Percentiles rank a stretch among this genome's conserved stretches.
phyloP scores from a whole-genome alignment of 1,140 invertebrate species.

The Acromyrmex echinatior region DNA sequence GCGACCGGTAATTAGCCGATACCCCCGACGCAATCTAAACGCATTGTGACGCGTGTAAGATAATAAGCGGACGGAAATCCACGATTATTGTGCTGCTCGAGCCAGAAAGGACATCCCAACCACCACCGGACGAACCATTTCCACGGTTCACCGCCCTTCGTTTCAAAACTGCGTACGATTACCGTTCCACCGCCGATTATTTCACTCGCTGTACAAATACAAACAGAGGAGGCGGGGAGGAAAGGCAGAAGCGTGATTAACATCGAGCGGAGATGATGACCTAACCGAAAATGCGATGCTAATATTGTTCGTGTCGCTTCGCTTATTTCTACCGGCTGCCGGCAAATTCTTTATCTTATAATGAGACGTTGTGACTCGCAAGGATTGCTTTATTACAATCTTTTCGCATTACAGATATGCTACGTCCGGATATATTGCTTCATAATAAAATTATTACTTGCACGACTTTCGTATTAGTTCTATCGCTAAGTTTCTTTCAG shows the following conservation, averaged over 20 bases:
- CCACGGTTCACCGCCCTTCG: slow-evolving; percentile 83
- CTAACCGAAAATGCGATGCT: slow-evolving; percentile 55
- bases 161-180: slow-evolving; percentile 79
- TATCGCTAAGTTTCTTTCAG: neutral
- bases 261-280: slow-evolving; percentile 52
- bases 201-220: slow-evolving; percentile 61
- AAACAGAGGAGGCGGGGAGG: neutral
- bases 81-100: slow-evolving; percentile 84
- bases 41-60: slow-evolving; percentile 79
- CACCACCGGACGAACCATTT: slow-evolving; percentile 85
- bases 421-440: neutral
- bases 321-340: neutral
- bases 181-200: slow-evolving; percentile 73
- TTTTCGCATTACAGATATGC: neutral
- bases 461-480: neutral
- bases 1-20: slow-evolving; percentile 71
- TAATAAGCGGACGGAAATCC: slow-evolving; percentile 84
- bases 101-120: slow-evolving; percentile 81
- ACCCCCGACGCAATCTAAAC: slow-evolving; percentile 72
- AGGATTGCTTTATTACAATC: slow-evolving; percentile 4
- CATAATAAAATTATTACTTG: neutral
- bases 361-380: neutral
- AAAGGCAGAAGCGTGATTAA: slow-evolving; percentile 66
- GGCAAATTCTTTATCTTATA: neutral
- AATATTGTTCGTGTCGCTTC: slow-evolving; percentile 32